These are phyloP conservation scores for Cyphomyrus plagiostoma DNA, from an alignment of 2,113 vertebrate genomes.

Conservation along the genomic window DNA sequence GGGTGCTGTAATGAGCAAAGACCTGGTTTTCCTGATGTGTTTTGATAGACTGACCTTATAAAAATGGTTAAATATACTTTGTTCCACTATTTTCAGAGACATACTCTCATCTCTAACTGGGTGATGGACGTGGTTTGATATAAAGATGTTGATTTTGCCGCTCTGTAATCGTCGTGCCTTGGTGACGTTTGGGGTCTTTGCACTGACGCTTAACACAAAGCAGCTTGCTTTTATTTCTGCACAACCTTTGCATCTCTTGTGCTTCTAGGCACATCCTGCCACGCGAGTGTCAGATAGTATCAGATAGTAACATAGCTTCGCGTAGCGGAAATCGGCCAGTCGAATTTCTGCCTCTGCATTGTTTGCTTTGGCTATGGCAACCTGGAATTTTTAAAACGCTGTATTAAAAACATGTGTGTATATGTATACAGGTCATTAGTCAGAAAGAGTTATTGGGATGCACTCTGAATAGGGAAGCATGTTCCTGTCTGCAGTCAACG, in stretches of 20 bases:
- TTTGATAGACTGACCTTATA: too few relatives aligned
- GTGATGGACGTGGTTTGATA: neutral
- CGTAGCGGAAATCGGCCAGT: neutral
- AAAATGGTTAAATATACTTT: neutral
- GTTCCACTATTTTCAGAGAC: neutral
- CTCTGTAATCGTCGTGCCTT: neutral
- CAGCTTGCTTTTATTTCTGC: neutral
- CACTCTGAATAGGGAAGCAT: neutral
- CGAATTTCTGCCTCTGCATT: neutral
- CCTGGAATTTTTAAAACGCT: neutral
- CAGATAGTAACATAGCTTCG: neutral
- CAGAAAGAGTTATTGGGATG: neutral
- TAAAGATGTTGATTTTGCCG: neutral
- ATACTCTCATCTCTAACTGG: neutral
- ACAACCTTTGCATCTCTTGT: neutral
- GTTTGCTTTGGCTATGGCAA: neutral
- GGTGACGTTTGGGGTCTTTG: neutral
- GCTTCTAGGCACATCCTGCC: neutral
- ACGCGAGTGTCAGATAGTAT: neutral
- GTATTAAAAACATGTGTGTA: neutral
- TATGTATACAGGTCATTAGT: neutral
- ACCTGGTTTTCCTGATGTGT: too few relatives aligned
- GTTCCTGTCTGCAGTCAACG: neutral
- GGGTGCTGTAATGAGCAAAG: too few relatives aligned
- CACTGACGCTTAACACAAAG: neutral